Percentiles rank a stretch among this genome's conserved stretches.
phyloP scores from a whole-genome alignment of 1,140 invertebrate genomes.

The Forficula auricularia region DNA sequence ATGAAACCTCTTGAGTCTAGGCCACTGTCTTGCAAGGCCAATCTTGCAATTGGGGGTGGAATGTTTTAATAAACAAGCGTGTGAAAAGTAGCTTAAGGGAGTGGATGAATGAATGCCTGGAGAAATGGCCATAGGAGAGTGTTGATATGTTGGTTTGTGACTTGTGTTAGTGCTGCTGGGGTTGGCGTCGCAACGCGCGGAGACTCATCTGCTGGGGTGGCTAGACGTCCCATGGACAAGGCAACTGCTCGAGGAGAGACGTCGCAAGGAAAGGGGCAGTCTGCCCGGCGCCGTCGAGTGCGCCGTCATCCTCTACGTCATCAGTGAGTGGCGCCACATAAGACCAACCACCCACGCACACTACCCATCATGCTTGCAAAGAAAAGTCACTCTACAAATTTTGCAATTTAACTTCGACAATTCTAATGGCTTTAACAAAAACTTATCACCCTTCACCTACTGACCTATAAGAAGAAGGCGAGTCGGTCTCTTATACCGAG shows the following conservation, averaged over 20 bases:
- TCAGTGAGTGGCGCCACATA: constrained; percentile 45
- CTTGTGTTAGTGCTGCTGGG: constrained; percentile 47
- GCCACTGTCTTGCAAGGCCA: too few relatives aligned
- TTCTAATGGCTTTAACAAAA: neutral
- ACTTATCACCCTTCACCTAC: too few relatives aligned
- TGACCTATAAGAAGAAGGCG: too few relatives aligned
- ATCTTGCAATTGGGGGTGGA: too few relatives aligned
- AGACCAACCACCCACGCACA: neutral
- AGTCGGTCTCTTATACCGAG: too few relatives aligned
- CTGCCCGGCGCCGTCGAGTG: constrained; percentile 70
- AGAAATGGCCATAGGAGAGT: too few relatives aligned
- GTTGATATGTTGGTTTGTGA: too few relatives aligned
- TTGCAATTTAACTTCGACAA: neutral
- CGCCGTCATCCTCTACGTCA: constrained; percentile 61
- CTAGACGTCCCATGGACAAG: constrained; percentile 56
- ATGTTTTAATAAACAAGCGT: too few relatives aligned
- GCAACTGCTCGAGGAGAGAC: constrained; percentile 49
- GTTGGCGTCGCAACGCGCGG: constrained; percentile 62
- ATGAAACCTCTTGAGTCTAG: too few relatives aligned
- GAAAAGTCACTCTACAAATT: neutral
- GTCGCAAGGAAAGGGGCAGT: constrained; percentile 58
- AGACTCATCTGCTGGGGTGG: constrained; percentile 57
- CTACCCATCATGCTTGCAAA: neutral
- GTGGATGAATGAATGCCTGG: too few relatives aligned
- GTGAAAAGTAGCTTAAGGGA: too few relatives aligned